phyloP scores from a whole-genome alignment of 2,888 invertebrate genomes.

The Eudasyphora cyanicolor region DNA sequence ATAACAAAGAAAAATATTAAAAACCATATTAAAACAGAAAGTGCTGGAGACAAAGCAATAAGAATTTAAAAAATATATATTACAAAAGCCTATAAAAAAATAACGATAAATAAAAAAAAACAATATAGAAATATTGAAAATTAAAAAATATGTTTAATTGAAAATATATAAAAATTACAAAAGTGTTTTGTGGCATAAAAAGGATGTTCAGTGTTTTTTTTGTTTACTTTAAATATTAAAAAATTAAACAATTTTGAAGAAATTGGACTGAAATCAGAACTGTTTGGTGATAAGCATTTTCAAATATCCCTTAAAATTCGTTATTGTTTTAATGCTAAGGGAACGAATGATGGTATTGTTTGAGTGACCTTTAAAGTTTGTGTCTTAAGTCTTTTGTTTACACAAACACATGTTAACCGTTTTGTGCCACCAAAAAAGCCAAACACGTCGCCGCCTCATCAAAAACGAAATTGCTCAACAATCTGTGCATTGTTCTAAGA shows the following conservation, averaged over 20 bases:
- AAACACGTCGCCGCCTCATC: neutral
- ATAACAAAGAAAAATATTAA: slow-evolving; percentile 31
- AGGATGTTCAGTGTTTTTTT: too few species aligned
- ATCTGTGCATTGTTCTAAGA: too few species aligned
- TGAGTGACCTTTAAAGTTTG: too few species aligned
- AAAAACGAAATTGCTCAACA: neutral
- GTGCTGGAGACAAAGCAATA: neutral
- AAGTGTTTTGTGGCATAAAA: slow-evolving; percentile 13
- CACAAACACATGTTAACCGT: neutral
- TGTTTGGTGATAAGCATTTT: too few species aligned
- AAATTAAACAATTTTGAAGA: neutral
- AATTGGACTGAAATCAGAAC: too few species aligned
- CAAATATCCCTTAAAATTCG: neutral
- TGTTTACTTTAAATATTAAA: neutral
- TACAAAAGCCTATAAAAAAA: neutral
- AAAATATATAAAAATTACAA: neutral
- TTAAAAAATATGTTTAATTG: neutral
- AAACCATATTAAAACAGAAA: neutral
- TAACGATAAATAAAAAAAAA: neutral
- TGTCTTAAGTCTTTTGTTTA: slow-evolving; percentile 32
- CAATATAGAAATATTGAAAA: neutral
- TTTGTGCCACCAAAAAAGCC: neutral
- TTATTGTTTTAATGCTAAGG: neutral
- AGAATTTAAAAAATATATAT: neutral
- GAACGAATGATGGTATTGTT: neutral